Conservation (phyloP, 2,888 invertebrate genomes). For the Timema podura region DNA sequence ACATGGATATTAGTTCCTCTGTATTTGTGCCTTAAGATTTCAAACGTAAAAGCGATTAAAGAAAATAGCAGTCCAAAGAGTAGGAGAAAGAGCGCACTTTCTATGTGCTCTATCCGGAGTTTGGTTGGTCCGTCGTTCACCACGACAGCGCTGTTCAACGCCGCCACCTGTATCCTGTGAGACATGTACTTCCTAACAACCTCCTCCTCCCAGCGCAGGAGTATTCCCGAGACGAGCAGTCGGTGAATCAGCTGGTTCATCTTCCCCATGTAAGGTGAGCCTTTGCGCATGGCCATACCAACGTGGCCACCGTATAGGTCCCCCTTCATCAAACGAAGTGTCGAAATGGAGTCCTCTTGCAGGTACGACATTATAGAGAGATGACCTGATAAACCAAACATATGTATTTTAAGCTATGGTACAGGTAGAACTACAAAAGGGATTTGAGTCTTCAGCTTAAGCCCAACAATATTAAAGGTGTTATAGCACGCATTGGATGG, state of each 20-base stretch:
- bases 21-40: background rate
- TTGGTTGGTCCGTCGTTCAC: constrained; percentile 14
- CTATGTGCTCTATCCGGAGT: constrained; percentile 17
- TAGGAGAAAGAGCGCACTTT: constrained; percentile 11
- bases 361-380: too few relatives aligned
- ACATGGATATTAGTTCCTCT: too few relatives aligned
- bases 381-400: too few relatives aligned
- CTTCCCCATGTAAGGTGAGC: constrained; percentile 25
- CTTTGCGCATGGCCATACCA: constrained; percentile 15
- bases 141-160: constrained; percentile 9
- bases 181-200: constrained; percentile 19
- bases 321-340: constrained; percentile 17
- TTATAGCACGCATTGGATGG: too few relatives aligned
- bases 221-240: constrained; percentile 15
- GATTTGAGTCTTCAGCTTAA: too few relatives aligned
- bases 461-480: too few relatives aligned
- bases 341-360: too few relatives aligned
- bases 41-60: background rate
- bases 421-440: too few relatives aligned
- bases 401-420: too few relatives aligned
- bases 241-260: constrained; percentile 24
- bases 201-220: constrained; percentile 19
- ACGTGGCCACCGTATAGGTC: constrained; percentile 19
- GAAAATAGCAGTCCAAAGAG: background rate
- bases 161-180: constrained; percentile 13